A percentile compares a stretch with the other conserved stretches of the same genome.
These are phyloP conservation scores for Psittacus erithacus DNA, from an alignment of 2,113 vertebrate species.

Conservation along the genomic window DNA sequence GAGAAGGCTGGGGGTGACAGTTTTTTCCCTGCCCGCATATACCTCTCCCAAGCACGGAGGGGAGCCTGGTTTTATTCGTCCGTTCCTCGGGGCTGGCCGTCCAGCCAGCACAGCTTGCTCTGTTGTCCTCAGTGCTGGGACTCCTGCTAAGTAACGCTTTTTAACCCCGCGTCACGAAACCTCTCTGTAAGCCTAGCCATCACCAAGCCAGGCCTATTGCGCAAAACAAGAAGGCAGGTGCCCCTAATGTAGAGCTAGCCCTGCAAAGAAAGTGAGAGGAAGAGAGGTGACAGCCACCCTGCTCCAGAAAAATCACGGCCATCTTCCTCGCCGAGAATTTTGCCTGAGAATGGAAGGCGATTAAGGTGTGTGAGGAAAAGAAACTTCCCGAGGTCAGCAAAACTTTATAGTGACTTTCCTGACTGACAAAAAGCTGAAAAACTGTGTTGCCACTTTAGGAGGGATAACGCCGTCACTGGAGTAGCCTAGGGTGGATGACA, in stretches of 20 bases:
- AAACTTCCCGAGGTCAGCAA: background rate
- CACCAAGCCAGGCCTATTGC: background rate
- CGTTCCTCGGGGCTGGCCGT: too few relatives aligned
- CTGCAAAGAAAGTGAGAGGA: background rate
- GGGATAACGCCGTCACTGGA: background rate
- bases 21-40: background rate
- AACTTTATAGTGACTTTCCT: background rate
- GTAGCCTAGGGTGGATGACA: background rate
- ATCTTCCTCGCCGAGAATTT: background rate
- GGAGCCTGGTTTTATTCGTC: background rate
- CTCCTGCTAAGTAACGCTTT: background rate
- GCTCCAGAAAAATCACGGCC: background rate
- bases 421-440: background rate
- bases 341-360: background rate
- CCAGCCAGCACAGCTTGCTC: background rate
- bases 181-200: background rate
- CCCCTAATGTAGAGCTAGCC: rapidly evolving
- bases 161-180: background rate
- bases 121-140: background rate
- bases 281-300: too few relatives aligned
- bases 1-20: background rate
- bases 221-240: background rate
- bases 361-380: background rate
- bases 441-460: background rate
- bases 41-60: background rate